These are phyloP conservation scores for Alligator mississippiensis DNA, from an alignment of 2,113 vertebrate species.

Conservation along the genomic window DNA sequence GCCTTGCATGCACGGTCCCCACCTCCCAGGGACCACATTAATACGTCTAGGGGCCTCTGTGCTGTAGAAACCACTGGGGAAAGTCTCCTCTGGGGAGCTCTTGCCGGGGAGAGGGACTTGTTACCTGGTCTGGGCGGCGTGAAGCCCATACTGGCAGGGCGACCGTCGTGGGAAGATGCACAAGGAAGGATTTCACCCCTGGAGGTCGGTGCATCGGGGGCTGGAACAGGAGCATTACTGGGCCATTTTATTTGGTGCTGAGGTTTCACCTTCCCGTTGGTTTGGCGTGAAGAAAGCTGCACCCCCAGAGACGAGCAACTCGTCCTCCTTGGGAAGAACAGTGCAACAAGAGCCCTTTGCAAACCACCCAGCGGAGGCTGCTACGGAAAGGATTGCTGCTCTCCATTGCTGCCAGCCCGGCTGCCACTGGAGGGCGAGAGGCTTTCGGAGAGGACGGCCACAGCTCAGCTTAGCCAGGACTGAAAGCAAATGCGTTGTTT, in stretches of 20 bases:
- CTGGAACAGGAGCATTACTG: too few relatives aligned
- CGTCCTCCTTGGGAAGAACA: accelerated
- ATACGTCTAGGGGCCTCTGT: not conserved
- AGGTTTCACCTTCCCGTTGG: accelerated
- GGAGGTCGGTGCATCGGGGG: not conserved
- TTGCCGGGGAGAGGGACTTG: not conserved
- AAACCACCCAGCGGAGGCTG: not conserved
- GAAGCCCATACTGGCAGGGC: too few relatives aligned
- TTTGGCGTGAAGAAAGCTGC: not conserved
- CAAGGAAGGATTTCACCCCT: not conserved
- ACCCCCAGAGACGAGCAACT: not conserved
- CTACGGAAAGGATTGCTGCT: not conserved
- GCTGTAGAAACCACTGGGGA: not conserved
- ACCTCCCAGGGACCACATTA: too few relatives aligned
- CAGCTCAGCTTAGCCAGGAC: accelerated
- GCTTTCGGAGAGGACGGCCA: not conserved
- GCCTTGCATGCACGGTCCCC: too few relatives aligned
- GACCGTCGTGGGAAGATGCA: not conserved
- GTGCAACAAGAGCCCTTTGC: not conserved
- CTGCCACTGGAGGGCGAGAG: slow-evolving; percentile 41
- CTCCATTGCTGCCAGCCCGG: too few relatives aligned
- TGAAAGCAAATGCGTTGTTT: not conserved
- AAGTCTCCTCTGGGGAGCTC: not conserved
- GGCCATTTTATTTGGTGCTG: not conserved
- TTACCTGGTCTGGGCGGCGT: not conserved